Evolutionary conservation across 2,888 invertebrate species (phyloP).

Genomic region (Tetramorium bicarinatum): DNA sequence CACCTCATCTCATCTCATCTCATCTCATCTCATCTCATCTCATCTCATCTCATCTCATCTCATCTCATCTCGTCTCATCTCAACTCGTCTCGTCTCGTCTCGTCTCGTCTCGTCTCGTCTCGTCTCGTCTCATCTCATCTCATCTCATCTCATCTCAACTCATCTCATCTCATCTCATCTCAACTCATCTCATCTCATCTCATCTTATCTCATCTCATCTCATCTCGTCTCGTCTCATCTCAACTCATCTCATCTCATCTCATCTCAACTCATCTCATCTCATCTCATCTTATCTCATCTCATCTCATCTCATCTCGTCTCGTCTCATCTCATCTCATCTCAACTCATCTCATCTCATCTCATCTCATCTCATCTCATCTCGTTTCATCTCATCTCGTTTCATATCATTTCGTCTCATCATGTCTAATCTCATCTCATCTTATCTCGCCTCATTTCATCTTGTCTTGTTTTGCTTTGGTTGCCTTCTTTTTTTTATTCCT

Average conservation of each 20-base stretch:
- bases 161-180: not conserved
- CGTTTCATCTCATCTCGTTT: no score
- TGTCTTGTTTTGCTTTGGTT: not conserved
- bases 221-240: not conserved
- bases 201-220: not conserved
- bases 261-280: not conserved
- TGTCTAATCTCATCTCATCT: no score
- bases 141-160: not conserved
- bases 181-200: not conserved
- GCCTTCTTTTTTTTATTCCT: no score
- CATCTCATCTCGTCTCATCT: not conserved
- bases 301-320: not conserved
- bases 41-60: not conserved
- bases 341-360: no score
- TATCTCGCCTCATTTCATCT: not conserved
- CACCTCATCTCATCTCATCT: not conserved
- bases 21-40: not conserved
- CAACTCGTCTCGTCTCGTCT: no score
- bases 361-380: no score
- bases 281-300: not conserved
- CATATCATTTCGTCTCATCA: no score
- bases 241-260: not conserved
- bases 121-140: no score
- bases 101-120: no score
- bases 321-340: not conserved